Base-by-base conservation (phyloP, 2,797 vertebrate genomes). In the Melanotaenia pygmaea region DNA sequence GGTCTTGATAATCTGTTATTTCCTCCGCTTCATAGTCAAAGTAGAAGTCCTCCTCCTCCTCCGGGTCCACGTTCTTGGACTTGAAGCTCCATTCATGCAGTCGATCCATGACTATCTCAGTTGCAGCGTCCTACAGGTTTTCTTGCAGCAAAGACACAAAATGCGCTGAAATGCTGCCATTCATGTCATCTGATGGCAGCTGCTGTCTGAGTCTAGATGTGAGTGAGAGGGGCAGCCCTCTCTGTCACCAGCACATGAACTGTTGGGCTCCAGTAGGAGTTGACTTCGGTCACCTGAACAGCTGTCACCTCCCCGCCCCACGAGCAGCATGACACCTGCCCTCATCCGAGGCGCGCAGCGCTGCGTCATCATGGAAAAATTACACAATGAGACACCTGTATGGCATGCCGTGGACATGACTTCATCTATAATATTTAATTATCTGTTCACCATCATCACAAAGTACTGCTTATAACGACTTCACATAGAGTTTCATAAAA, bases 1-100 rank as follows among this genome's bases (percentile, higher is more conserved):
- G 90, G 84, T 94, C 93, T 53, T 80, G 90, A 72, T 90, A 92
- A 68, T 85, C 86, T 77, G 86, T 82, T 63, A 94, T 89, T 86
- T 93, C 94, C 87, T 92, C 93, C 66, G 81, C 81, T 50, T 85
- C 80, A 68, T 91, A 93, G 82, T 86, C 89, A 30, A 91, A 90
- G 79, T 89, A 95, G 64, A 94, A 94, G 47, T 92, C 92, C 76
- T 93, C 90, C 66, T 92, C 89, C 64, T 92, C 93, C 74, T 94
- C 89, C 62, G 92, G 72, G 6, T 90, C 89, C 79, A 93, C 77
- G 34, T 68, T 80, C 74, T 83, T 88, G 61, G 89, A 63, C 78
- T 90, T 92, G 26, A 92, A 87, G 63, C 76, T 79, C 86, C 93
- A 91, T 35, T 87, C 89, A 20, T 84, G 81, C 3, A 91, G 38